phyloP scores from a whole-genome alignment of 2,113 vertebrate genomes.

The Nothobranchius kuhntae region DNA sequence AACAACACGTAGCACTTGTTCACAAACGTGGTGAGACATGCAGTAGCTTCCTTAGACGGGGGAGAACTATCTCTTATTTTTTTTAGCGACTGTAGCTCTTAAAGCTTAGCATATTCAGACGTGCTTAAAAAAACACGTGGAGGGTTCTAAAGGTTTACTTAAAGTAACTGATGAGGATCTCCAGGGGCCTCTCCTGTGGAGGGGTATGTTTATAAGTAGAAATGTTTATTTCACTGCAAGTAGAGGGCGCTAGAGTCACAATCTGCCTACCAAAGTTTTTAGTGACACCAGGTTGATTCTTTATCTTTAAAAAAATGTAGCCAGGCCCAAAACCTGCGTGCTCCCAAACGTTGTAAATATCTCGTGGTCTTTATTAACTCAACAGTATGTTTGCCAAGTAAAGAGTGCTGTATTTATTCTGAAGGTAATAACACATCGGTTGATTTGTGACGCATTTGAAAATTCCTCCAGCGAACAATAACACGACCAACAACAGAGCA shows the following conservation, averaged over 20 bases:
- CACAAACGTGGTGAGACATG: slow-evolving; percentile 8
- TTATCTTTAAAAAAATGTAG: slow-evolving; percentile 10
- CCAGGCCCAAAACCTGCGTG: slow-evolving; percentile 38
- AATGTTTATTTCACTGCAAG: slow-evolving; percentile 75
- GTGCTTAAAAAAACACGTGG: neutral
- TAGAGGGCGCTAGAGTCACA: slow-evolving; percentile 57
- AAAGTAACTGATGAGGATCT: slow-evolving; percentile 22
- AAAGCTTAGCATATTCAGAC: slow-evolving; percentile 14
- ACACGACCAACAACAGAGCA: slow-evolving; percentile 62
- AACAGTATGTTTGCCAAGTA: slow-evolving; percentile 70
- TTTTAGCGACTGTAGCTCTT: slow-evolving; percentile 47
- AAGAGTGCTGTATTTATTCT: slow-evolving; percentile 72
- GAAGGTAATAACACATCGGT: slow-evolving; percentile 71
- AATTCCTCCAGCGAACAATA: slow-evolving; percentile 18
- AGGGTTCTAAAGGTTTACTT: neutral
- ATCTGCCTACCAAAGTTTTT: slow-evolving; percentile 25
- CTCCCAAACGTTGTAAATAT: slow-evolving; percentile 59
- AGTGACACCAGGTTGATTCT: slow-evolving; percentile 31
- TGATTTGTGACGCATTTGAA: slow-evolving; percentile 59
- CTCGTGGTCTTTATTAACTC: slow-evolving; percentile 54
- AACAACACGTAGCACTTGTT: slow-evolving; percentile 20
- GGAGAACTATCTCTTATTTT: slow-evolving; percentile 28
- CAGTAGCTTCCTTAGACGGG: slow-evolving; percentile 6
- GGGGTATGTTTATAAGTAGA: slow-evolving; percentile 46
- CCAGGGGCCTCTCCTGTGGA: slow-evolving; percentile 53